phyloP scores from a whole-genome alignment of 2,888 invertebrate genomes.

The Amphimallon solstitiale region DNA sequence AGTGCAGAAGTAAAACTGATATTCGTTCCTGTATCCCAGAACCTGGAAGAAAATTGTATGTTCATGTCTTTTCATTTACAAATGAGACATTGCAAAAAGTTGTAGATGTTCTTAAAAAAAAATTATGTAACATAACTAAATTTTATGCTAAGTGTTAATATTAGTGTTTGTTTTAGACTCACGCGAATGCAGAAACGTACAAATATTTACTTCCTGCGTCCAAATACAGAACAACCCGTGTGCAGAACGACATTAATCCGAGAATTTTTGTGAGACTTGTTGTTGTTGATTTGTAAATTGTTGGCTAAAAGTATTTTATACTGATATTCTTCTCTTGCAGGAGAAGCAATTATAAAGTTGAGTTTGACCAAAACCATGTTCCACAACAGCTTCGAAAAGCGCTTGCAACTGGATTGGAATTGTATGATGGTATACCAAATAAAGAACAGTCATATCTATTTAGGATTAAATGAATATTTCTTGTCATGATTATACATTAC shows the following conservation, averaged over 20 bases:
- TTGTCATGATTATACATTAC: too few relatives aligned
- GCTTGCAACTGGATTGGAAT: too few relatives aligned
- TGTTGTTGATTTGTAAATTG: background rate
- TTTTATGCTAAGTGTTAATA: background rate
- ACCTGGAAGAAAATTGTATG: conserved; percentile 1
- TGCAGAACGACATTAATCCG: conserved; percentile 19
- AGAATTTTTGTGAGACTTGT: background rate
- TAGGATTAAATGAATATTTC: too few relatives aligned
- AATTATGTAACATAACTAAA: conserved; percentile 40
- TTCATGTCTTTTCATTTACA: conserved; percentile 20
- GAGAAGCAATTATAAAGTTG: background rate
- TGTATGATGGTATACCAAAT: too few relatives aligned
- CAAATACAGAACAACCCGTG: conserved; percentile 37
- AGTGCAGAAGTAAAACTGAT: background rate
- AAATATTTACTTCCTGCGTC: conserved; percentile 44
- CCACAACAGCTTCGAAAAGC: too few relatives aligned
- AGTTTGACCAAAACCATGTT: too few relatives aligned
- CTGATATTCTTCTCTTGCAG: background rate
- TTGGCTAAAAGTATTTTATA: background rate
- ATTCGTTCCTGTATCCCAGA: conserved; percentile 1
- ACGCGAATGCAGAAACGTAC: conserved; percentile 44
- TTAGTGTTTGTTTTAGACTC: conserved; percentile 39
- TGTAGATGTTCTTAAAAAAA: conserved; percentile 42
- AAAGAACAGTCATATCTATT: too few relatives aligned
- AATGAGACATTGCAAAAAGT: background rate